Evolutionary conservation across 2,888 invertebrate species (phyloP), one percentile per base, ranked within the genome.

Genomic region (Aspidiotus rigidus): DNA sequence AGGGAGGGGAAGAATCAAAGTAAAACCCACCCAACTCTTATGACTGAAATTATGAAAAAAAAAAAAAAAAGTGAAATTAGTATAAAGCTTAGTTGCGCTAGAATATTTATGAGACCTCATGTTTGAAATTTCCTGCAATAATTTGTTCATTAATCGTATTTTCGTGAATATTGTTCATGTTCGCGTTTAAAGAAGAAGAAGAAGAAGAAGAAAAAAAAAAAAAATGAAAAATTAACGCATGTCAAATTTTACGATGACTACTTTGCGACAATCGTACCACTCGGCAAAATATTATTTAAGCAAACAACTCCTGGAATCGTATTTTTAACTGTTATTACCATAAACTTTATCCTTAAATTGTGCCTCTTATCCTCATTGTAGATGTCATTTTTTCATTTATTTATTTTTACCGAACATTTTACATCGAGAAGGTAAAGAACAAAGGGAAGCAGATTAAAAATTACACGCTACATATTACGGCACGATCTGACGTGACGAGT

Each of bases 401-500:
- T 60, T 57, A 41, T 59, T 41, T 56, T 11, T 56, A 17, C 39
- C 57, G 56, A 66, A 41, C 59, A 57, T 56, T 56, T 64, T 28
- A 28, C 28, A 28, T 28, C 28, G 28, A 28, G 28, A 28, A 28
- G 28, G 28, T 28, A 28, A 28, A 49, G 59, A 59, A 67, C 41
- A 67, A 41, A 59, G 59, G 57, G 64, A 67, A 59, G 49, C 67
- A 60, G 60, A 49, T 67, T 67, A 59, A 67, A 67, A 67, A 59
- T 67, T 67, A 67, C 67, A 59, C 67, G 67, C 59, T 67, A 67
- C 59, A 67, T 57, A 41, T 42, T 57, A 56, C 44, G 64, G 64
- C 42, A 57, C 42, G 42, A 57, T 57, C 42, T 56, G 56, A 55
- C 44, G 44, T 15, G 56, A 67, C 59, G 59, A 59, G 59, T 59